Evolutionary conservation across 2,797 vertebrate species (phyloP).

Genomic region (Aphelocoma californica): DNA sequence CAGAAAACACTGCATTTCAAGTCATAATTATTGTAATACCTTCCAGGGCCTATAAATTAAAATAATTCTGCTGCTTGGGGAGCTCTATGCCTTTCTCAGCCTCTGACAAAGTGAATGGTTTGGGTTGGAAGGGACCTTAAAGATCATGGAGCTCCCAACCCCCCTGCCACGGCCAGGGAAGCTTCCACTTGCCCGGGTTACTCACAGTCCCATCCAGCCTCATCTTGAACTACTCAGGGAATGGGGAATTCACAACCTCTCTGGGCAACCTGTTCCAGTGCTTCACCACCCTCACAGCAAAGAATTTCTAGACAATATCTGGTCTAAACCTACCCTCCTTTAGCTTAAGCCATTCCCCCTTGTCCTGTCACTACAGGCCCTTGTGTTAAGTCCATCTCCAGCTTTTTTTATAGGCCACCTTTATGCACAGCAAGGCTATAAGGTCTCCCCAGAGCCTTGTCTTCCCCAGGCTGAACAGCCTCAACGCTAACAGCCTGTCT

Average conservation of each 20-base stretch:
- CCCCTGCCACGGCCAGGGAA: neutral
- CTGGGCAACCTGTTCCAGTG: neutral
- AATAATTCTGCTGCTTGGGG: neutral
- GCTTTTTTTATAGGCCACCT: neutral
- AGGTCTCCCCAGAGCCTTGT: neutral
- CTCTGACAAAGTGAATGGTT: neutral
- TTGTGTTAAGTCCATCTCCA: neutral
- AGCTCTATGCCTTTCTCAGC: neutral
- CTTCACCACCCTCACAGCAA: neutral
- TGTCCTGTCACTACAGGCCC: neutral
- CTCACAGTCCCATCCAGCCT: neutral
- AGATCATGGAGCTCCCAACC: neutral
- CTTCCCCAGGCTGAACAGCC: neutral
- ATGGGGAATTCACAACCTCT: neutral
- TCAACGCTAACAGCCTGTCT: neutral
- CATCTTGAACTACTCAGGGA: neutral
- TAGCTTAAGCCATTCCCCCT: neutral
- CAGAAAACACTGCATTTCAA: neutral
- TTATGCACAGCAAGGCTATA: neutral
- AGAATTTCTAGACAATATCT: neutral
- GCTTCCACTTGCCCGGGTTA: neutral
- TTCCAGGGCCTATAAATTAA: neutral
- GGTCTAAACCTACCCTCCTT: neutral
- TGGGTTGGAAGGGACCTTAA: neutral
- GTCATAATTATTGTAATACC: neutral